Evolutionary conservation across 1,140 invertebrate genomes (phyloP), one percentile per base, ranked within the genome.

Genomic region (Teleogryllus occipitalis): DNA sequence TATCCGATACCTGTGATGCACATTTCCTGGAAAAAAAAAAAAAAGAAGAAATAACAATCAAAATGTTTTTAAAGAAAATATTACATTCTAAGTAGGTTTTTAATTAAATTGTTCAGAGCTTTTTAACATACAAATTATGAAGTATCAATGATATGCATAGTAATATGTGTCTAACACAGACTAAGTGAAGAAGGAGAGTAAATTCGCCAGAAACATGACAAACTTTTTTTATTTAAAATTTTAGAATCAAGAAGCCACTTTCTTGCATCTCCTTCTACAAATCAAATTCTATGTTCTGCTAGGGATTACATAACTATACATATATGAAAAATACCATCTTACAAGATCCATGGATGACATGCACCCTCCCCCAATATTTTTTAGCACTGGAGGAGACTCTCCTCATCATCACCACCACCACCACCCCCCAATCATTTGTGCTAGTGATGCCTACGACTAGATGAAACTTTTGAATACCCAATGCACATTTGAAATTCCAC

Each of bases 1-100:
- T 86, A 79, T 79, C 46, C 22, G 72, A 79, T 48, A 79, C 21
- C 47, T 79, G 65, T 14, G 74, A 48, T 15, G 47, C 73, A 65
- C 15, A 27, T 27, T 79, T 72, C 74, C 78, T 79, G 78, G 1
- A 74, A 79, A 54, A 7, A 39, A 54, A 78, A 48, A 65, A 10
- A 78, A 27, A 21, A 54, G 0, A 65, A 15, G 10, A 18, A 27
- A 27, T 15, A 27, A 27, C 0, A 77, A 47, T n/a, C n/a, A 8
- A 77, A n/a, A 77, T 39, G 39, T 21, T 77, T 77, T 8, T 49
- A 77, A 0, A 21, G n/a, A 18, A 22, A 10, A 21, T 21, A 12
- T 77, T 47, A 21, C 21, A 15, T 5, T n/a, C 18, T 77, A 21
- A 47, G 14, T 8, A 21, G 7, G 21, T 5, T 8, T 8, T 8